A percentile compares a stretch with the other conserved stretches of the same genome.
Conservation (phyloP, 2,888 invertebrate genomes). For the Drosophila fulvimacula region DNA sequence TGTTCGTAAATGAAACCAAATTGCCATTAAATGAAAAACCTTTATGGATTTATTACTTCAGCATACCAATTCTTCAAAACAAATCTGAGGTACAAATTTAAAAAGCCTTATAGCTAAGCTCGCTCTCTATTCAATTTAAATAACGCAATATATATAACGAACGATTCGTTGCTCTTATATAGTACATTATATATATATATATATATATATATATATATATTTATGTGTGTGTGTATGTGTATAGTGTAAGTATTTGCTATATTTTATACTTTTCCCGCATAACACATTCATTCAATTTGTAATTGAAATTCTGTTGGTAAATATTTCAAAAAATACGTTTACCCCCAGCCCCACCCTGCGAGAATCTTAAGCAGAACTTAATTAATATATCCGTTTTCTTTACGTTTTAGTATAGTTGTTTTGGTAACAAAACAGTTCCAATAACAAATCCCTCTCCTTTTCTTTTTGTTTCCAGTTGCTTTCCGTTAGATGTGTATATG, state of each 20-base stretch:
- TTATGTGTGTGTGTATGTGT: constrained; percentile 13
- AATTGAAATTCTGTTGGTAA: constrained; percentile 57
- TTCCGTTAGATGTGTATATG: constrained; percentile 89
- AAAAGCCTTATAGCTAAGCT: constrained; percentile 74
- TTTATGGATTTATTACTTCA: constrained; percentile 72
- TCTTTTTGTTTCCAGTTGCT: neutral
- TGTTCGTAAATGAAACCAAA: neutral
- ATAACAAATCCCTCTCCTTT: constrained; percentile 41
- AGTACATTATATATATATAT: constrained; percentile 28
- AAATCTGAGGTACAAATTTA: constrained; percentile 76
- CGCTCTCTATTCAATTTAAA: constrained; percentile 63
- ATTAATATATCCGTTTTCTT: constrained; percentile 28
- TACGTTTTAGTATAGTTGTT: constrained; percentile 22
- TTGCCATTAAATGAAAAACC: constrained; percentile 53
- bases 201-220: constrained; percentile 18
- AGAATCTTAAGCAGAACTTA: constrained; percentile 54
- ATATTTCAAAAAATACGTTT: constrained; percentile 69
- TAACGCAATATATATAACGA: constrained; percentile 71
- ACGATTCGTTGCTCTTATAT: constrained; percentile 47
- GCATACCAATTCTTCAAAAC: constrained; percentile 73
- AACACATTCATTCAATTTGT: constrained; percentile 51
- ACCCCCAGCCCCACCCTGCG: constrained; percentile 14
- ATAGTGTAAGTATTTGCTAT: neutral
- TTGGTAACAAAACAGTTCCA: constrained; percentile 35
- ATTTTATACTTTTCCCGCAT: constrained; percentile 21